phyloP scores from a whole-genome alignment of 2,888 invertebrate genomes.

The Drepana falcataria region DNA sequence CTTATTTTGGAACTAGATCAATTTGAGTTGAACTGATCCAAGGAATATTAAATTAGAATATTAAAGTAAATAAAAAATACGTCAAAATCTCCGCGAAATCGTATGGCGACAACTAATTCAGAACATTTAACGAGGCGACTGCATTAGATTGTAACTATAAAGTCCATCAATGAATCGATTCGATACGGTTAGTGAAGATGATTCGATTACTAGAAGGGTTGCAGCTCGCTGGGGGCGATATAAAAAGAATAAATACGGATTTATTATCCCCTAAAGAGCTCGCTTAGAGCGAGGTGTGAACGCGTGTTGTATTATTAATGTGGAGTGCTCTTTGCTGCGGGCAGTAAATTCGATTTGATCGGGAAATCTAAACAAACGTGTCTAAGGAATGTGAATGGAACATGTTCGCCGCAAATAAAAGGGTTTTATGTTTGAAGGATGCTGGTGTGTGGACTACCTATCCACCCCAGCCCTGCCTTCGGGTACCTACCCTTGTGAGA shows the following conservation, averaged over 20 bases:
- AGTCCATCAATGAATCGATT: constrained; percentile 47
- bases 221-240: constrained; percentile 39
- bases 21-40: no score
- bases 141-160: constrained; percentile 1
- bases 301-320: constrained; percentile 69
- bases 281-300: constrained; percentile 72
- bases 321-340: constrained; percentile 53
- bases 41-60: no score
- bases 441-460: no score
- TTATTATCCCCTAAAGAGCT: constrained; percentile 74
- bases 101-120: background rate
- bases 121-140: background rate
- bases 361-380: constrained; percentile 62
- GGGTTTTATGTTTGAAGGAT: no score
- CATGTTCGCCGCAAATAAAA: no score
- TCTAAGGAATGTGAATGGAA: constrained; percentile 7
- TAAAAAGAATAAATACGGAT: constrained; percentile 78
- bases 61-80: no score
- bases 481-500: no score
- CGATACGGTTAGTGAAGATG: constrained; percentile 59
- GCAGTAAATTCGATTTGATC: constrained; percentile 63
- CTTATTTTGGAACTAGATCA: no score
- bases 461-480: no score
- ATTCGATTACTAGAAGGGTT: constrained; percentile 68
- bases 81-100: no score